phyloP scores from a whole-genome alignment of 1,140 invertebrate species.

The Aphelenchoides fujianensis region DNA sequence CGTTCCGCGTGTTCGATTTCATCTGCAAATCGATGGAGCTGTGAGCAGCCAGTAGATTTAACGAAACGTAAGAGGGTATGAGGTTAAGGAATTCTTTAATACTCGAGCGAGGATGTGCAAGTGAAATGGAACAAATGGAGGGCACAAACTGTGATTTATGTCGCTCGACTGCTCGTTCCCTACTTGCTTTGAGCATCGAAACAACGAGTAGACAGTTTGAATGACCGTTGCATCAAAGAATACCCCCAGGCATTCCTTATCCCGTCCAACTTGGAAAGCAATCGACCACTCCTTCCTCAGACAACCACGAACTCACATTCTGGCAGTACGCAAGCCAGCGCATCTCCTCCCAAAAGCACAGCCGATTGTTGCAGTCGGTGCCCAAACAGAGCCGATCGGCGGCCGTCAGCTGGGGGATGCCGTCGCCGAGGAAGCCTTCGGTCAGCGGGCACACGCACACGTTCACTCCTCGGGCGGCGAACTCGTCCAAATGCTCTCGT shows the following conservation, averaged over 20 bases:
- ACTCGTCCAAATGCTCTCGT: slow-evolving; percentile 14
- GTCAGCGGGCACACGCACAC: slow-evolving; percentile 57
- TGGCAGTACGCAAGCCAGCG: slow-evolving; percentile 58
- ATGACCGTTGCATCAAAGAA: no score
- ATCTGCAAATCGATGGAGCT: slow-evolving; percentile 46
- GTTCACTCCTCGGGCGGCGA: slow-evolving; percentile 35
- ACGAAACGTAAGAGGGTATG: background rate
- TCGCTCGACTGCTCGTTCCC: no score
- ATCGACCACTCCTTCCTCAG: background rate
- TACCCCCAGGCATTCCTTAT: background rate
- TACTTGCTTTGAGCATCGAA: no score
- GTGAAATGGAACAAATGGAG: background rate
- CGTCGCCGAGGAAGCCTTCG: slow-evolving; percentile 59
- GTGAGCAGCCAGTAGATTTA: background rate
- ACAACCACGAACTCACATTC: slow-evolving; percentile 46
- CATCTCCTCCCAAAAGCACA: slow-evolving; percentile 58
- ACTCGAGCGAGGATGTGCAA: slow-evolving; percentile 21
- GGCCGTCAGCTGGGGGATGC: slow-evolving; percentile 40
- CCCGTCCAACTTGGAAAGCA: background rate
- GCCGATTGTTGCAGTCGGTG: slow-evolving; percentile 59
- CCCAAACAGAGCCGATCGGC: slow-evolving; percentile 49
- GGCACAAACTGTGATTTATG: no score
- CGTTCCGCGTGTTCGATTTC: slow-evolving; percentile 50
- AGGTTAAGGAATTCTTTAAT: background rate
- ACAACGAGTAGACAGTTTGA: no score